Evolutionary conservation across 2,797 vertebrate species (phyloP), one percentile per base, ranked within the genome.

Genomic region (Numenius phaeopus): DNA sequence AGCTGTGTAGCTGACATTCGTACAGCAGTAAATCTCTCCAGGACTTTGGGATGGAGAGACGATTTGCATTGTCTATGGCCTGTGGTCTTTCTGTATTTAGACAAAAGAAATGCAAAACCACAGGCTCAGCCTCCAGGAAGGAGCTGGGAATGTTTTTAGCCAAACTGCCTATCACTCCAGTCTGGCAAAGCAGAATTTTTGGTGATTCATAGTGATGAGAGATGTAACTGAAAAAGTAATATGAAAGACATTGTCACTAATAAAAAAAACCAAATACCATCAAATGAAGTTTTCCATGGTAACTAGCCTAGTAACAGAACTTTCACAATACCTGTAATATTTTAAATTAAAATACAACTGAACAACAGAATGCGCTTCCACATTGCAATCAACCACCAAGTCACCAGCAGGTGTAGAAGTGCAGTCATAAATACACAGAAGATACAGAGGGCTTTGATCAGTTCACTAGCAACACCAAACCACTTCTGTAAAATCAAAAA

Each of bases 321-420:
- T 73, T 65, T 21, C 5, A 22, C 5, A 77, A 66, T 34, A 34
- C 8, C 9, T 1, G 2, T 37, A 57, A 34, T 65, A 80, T 42
- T 88, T 65, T 52, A 72, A 59, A 11, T 57, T 54, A 54, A 80
- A 80, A 62, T 54, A 29, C 26, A 80, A 18, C 4, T 13, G 19
- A 89, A 40, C 14, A 73, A 40, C 14, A 59, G 26, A 37, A 86
- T 34, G 47, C 3, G 3, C 8, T 86, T 88, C 27, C 42, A 67
- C 12, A 22, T 11, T 50, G 22, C 37, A 62, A 13, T 29, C 23
- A 39, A 55, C 6, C 15, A 29, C 15, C 11, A 34, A 47, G 49
- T 27, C 40, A 91, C 0, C 1, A 86, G n/a, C 3, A 70, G 23
- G 21, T 0, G 0, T 27, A 59, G 30, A 85, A 76, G 14, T 23